Percentiles rank a stretch among this genome's conserved stretches.
These are phyloP conservation scores for Tachysurus fulvidraco DNA, from an alignment of 2,113 vertebrate genomes.

Conservation along the genomic window DNA sequence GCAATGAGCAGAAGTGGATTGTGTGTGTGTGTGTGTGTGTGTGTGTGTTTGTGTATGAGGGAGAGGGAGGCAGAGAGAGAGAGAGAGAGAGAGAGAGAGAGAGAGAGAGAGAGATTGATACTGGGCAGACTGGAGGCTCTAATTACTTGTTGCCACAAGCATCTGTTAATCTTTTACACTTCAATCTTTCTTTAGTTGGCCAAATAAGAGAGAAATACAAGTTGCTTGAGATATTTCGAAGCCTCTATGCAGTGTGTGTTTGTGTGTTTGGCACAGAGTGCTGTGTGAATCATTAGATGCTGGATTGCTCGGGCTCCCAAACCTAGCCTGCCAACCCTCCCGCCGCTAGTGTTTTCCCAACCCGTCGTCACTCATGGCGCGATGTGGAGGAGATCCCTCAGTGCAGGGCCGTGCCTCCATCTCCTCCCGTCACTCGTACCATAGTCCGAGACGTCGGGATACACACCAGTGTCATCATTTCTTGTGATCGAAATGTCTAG, in stretches of 20 bases:
- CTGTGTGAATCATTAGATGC: constrained; percentile 57
- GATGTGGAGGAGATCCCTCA: constrained; percentile 42
- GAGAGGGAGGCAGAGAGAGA: background rate
- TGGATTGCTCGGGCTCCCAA: constrained; percentile 46
- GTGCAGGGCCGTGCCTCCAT: background rate
- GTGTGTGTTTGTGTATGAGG: background rate
- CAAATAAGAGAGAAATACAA: constrained; percentile 37
- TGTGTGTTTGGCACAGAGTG: constrained; percentile 45
- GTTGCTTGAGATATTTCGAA: constrained; percentile 12
- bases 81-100: background rate
- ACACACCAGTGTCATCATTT: constrained; percentile 5
- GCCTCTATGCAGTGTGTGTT: constrained; percentile 31
- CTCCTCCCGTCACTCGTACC: constrained; percentile 6
- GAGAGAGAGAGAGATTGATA: background rate
- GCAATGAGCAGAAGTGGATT: constrained; percentile 2
- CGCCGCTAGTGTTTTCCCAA: constrained; percentile 58
- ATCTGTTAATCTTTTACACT: constrained; percentile 51
- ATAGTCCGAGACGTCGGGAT: background rate
- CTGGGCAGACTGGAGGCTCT: constrained; percentile 39
- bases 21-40: background rate
- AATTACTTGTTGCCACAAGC: constrained; percentile 47
- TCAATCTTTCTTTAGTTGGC: constrained; percentile 30
- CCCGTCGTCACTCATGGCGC: constrained; percentile 43
- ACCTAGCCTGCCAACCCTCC: constrained; percentile 52
- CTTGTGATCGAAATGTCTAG: background rate